Evolutionary conservation across 2,888 invertebrate genomes (phyloP).

Genomic region (Netelia melanura): DNA sequence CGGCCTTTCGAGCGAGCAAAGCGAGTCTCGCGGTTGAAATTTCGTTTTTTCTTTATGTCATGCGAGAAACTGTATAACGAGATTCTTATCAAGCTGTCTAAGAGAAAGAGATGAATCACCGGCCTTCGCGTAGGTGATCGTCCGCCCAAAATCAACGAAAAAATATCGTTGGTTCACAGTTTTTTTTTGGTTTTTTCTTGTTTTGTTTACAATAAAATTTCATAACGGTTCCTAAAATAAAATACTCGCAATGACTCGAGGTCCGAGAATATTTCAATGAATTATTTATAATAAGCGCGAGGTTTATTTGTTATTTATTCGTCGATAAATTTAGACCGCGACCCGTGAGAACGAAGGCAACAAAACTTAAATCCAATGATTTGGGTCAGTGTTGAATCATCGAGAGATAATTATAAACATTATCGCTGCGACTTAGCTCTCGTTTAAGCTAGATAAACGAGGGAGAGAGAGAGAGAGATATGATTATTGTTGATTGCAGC

Average conservation of each 20-base stretch:
- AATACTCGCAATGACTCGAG: background rate
- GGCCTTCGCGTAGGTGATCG: conserved; percentile 2
- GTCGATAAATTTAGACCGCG: too few relatives aligned
- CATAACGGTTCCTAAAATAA: background rate
- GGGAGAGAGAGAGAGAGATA: too few relatives aligned
- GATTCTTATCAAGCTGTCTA: background rate
- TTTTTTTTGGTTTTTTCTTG: conserved; percentile 7
- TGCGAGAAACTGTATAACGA: background rate
- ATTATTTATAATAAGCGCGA: too few relatives aligned
- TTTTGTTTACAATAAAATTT: conserved; percentile 1
- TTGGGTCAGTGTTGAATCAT: too few relatives aligned
- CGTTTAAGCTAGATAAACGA: background rate
- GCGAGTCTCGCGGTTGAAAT: background rate
- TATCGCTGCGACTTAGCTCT: conserved; percentile 9
- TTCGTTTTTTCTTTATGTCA: background rate
- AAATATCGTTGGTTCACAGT: conserved; percentile 11
- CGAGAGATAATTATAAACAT: background rate
- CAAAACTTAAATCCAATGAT: too few relatives aligned
- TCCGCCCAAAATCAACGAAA: background rate
- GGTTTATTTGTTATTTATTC: too few relatives aligned
- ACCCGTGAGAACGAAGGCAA: too few relatives aligned
- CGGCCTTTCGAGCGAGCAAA: conserved; percentile 18
- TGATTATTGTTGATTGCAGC: background rate
- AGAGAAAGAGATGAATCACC: background rate
- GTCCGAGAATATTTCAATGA: background rate